phyloP scores from a whole-genome alignment of 2,888 invertebrate genomes.

The Iselma pallidipennis region DNA sequence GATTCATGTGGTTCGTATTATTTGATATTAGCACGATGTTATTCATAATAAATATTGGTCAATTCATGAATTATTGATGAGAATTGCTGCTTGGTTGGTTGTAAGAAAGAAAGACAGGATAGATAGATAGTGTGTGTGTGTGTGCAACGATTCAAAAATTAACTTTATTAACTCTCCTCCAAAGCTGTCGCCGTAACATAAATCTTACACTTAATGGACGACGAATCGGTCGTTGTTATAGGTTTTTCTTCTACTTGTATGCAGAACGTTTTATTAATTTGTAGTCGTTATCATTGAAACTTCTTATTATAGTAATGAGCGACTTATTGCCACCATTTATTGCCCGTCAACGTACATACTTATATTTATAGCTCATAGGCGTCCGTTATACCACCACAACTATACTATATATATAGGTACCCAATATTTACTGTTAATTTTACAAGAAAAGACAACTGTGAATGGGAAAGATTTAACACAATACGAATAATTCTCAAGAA shows the following conservation, averaged over 20 bases:
- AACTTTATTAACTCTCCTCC: constrained; percentile 48
- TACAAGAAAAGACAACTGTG: not conserved
- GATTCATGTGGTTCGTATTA: not conserved
- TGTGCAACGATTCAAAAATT: constrained; percentile 49
- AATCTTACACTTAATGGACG: constrained; percentile 48
- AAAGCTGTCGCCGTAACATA: constrained; percentile 46
- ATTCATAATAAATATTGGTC: constrained; percentile 27
- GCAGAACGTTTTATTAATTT: constrained; percentile 1
- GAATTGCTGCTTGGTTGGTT: not conserved
- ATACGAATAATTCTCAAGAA: constrained; percentile 40
- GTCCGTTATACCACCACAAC: not conserved
- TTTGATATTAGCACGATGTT: constrained; percentile 26
- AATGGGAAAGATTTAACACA: constrained; percentile 27
- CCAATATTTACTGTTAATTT: not conserved
- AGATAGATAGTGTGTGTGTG: constrained; percentile 19
- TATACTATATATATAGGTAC: no score
- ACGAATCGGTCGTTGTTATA: no score
- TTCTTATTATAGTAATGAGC: not conserved
- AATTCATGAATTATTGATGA: constrained; percentile 48
- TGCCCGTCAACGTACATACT: not conserved
- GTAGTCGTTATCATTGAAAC: not conserved
- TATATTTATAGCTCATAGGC: not conserved
- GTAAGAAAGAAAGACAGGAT: not conserved
- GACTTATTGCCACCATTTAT: not conserved
- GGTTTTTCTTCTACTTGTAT: constrained; percentile 7